Evolutionary conservation across 2,888 invertebrate species (phyloP).

Genomic region (Stenodera caucasica): DNA sequence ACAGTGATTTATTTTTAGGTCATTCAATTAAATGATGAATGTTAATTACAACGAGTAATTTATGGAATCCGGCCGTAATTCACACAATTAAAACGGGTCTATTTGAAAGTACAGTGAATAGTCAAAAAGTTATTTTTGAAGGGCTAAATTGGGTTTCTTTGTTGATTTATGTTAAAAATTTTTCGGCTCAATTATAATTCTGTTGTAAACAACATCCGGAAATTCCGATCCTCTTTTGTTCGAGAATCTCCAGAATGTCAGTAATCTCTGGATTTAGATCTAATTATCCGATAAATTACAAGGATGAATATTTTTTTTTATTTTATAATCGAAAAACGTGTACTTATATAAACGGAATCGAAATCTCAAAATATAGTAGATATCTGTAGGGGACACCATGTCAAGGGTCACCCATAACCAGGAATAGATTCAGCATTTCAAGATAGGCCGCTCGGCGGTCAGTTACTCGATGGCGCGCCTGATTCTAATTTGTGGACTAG

Average conservation of each 20-base stretch:
- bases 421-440: slow-evolving; percentile 49
- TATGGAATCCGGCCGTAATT: slow-evolving; percentile 33
- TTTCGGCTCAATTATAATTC: background rate
- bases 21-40: slow-evolving; percentile 28
- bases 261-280: too few relatives aligned
- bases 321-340: slow-evolving; percentile 4
- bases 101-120: background rate
- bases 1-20: slow-evolving; percentile 32
- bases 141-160: background rate
- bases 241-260: too few relatives aligned
- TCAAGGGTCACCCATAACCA: slow-evolving; percentile 48
- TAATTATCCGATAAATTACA: too few relatives aligned
- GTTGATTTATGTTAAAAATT: background rate
- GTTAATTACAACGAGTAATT: slow-evolving; percentile 23
- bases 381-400: slow-evolving; percentile 43
- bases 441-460: slow-evolving; percentile 46
- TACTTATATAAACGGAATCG: slow-evolving; percentile 31
- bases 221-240: background rate
- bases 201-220: background rate
- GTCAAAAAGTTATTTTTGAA: background rate
- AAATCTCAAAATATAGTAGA: slow-evolving; percentile 29
- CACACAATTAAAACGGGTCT: background rate
- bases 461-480: slow-evolving; percentile 45
- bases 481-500: slow-evolving; percentile 30
- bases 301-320: slow-evolving; percentile 24